Conservation (phyloP, 2,888 invertebrate species). For the Microctonus brassicae region DNA sequence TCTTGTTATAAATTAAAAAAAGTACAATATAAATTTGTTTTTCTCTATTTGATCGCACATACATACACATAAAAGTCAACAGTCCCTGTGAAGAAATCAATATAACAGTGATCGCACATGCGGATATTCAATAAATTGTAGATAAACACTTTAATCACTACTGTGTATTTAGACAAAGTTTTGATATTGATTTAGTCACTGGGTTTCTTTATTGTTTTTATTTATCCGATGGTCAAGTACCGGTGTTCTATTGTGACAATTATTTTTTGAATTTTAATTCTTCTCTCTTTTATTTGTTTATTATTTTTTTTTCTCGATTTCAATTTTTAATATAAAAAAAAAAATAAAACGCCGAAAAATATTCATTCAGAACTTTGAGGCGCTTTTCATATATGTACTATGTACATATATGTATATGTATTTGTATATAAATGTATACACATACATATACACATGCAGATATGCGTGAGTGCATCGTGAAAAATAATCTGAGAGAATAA, state of each 20-base stretch:
- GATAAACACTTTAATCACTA: constrained; percentile 16
- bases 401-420: neutral
- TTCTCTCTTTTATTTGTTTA: constrained; percentile 26
- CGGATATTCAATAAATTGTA: neutral
- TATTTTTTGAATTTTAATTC: neutral
- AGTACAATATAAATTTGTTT: neutral
- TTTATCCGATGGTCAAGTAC: constrained; percentile 15
- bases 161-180: constrained; percentile 29
- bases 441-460: neutral
- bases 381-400: too few species aligned
- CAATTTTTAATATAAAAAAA: too few species aligned
- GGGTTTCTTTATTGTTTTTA: constrained; percentile 13
- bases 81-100: neutral
- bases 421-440: neutral
- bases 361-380: too few species aligned
- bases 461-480: constrained; percentile 12
- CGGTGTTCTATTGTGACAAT: constrained; percentile 37
- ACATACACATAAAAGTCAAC: neutral
- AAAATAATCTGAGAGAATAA: neutral
- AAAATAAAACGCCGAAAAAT: too few species aligned
- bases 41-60: neutral
- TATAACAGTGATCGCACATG: neutral
- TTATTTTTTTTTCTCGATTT: too few species aligned
- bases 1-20: neutral
- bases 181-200: constrained; percentile 17